These are phyloP conservation scores for Tamandua tetradactyla DNA, from an alignment of 2,797 vertebrate species.

Conservation along the genomic window DNA sequence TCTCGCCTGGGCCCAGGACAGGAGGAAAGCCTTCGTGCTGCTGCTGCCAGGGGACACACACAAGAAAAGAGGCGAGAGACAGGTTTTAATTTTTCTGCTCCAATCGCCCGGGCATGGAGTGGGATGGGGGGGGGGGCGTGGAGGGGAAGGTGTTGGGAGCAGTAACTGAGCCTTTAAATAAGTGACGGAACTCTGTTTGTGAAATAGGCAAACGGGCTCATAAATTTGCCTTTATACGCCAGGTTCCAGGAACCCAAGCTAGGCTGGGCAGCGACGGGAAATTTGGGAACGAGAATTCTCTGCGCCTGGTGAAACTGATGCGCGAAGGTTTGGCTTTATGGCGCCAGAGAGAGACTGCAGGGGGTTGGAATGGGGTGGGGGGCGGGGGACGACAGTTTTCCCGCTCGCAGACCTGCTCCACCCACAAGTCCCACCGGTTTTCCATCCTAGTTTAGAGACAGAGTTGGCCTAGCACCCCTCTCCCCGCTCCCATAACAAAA, in stretches of 20 bases:
- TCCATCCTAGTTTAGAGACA: background rate
- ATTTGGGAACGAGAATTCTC: background rate
- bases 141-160: background rate
- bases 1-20: slow-evolving; percentile 88
- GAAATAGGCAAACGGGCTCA: slow-evolving; percentile 59
- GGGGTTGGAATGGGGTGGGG: no score
- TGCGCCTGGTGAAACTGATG: background rate
- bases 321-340: background rate
- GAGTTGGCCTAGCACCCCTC: background rate
- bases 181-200: slow-evolving; percentile 71
- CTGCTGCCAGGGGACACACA: slow-evolving; percentile 73
- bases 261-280: background rate
- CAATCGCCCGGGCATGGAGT: background rate
- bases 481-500: background rate
- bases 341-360: background rate
- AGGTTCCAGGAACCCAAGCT: background rate
- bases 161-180: slow-evolving; percentile 37
- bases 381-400: background rate
- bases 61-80: slow-evolving; percentile 46
- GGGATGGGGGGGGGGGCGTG: background rate
- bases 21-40: slow-evolving; percentile 90
- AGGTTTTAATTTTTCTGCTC: slow-evolving; percentile 61
- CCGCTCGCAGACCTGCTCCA: rapidly evolving
- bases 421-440: background rate
- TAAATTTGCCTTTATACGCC: slow-evolving; percentile 76